Evolutionary conservation across 1,140 invertebrate genomes (phyloP), one percentile per base, ranked within the genome.

Genomic region (Muscidifurax raptorellus): DNA sequence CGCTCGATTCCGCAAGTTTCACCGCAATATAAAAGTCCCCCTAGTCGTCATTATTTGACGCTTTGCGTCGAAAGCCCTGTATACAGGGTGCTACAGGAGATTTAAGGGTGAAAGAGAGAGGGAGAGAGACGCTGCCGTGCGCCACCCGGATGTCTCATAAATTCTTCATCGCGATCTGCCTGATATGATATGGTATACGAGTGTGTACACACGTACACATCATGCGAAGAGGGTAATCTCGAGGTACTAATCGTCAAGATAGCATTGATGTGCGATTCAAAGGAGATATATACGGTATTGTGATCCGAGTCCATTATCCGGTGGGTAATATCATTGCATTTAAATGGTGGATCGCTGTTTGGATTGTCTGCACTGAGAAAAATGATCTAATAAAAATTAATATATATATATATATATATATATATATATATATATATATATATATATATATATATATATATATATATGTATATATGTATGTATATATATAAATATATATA

Each of bases 31-130:
- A 82, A 64, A 74, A 74, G 71, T 71, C 44, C 67, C 67, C 27
- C 32, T 78, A 22, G 12, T 81, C 67, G 71, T 82, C 47, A 82
- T 82, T 82, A 82, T 75, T 82, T 44, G 80, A 75, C 69, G 44
- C 71, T 82, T 27, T 74, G 80, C 27, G 32, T 27, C 64, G 25
- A 44, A 80, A 69, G 12, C n/a, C n/a, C n/a, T 32, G 27, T 32
- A 9, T 22, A 78, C n/a, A 9, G 18, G 2, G 59, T 36, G n/a
- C n/a, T 25, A 15, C 27, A 44, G 4, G 13, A 52, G 36, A 5
- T 6, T 6, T 47, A 32, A 80, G 25, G 67, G 77, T 25, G 32
- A 79, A 30, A 25, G 18, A 79, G 76, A 69, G 77, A 78, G 75
- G 30, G 25, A 59, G 47, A 77, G 52, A 59, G 4, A n/a, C 67